A percentile compares a stretch with the other conserved stretches of the same genome.
Evolutionary conservation across 35 echinoderm and acorn worm genomes (phyloP).

Genomic region (Apostichopus japonicus): DNA sequence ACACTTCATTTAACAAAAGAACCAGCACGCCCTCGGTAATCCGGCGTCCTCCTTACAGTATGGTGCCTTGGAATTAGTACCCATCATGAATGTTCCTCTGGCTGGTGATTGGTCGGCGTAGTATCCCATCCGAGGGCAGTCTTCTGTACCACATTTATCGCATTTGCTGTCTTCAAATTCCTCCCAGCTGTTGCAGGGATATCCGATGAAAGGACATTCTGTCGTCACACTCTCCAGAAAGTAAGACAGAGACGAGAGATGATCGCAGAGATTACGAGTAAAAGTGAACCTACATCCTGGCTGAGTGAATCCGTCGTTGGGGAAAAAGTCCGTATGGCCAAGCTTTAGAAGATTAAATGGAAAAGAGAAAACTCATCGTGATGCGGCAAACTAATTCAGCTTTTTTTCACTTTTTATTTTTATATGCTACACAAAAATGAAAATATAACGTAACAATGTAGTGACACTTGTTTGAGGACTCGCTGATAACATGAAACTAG

Average conservation of each 20-base stretch:
- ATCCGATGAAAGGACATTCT: slow-evolving; percentile 48
- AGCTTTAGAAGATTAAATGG: slow-evolving; percentile 13
- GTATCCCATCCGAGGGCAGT: slow-evolving; percentile 79
- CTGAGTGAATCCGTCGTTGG: slow-evolving; percentile 65
- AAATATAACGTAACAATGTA: too few relatives aligned
- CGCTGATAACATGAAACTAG: too few relatives aligned
- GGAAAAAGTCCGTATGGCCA: slow-evolving; percentile 70
- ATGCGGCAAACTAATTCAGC: too few relatives aligned
- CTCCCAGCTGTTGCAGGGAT: slow-evolving; percentile 72
- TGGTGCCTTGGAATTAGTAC: slow-evolving; percentile 41
- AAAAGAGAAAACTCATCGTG: too few relatives aligned
- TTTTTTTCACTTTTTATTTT: too few relatives aligned
- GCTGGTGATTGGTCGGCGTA: slow-evolving; percentile 69
- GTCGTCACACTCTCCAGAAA: slow-evolving; percentile 70
- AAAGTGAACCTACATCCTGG: slow-evolving; percentile 38
- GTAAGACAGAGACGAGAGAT: slow-evolving; percentile 39
- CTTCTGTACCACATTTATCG: slow-evolving; percentile 42
- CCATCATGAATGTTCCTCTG: slow-evolving; percentile 64
- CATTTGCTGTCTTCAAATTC: slow-evolving; percentile 62
- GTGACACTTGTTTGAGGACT: too few relatives aligned
- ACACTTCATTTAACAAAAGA: not conserved
- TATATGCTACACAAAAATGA: too few relatives aligned
- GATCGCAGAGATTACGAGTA: slow-evolving; percentile 54
- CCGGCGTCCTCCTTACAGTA: slow-evolving; percentile 47
- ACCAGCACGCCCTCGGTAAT: not conserved